phyloP scores from a whole-genome alignment of 2,113 vertebrate species.

The Boulengeromyrus knoepffleri region DNA sequence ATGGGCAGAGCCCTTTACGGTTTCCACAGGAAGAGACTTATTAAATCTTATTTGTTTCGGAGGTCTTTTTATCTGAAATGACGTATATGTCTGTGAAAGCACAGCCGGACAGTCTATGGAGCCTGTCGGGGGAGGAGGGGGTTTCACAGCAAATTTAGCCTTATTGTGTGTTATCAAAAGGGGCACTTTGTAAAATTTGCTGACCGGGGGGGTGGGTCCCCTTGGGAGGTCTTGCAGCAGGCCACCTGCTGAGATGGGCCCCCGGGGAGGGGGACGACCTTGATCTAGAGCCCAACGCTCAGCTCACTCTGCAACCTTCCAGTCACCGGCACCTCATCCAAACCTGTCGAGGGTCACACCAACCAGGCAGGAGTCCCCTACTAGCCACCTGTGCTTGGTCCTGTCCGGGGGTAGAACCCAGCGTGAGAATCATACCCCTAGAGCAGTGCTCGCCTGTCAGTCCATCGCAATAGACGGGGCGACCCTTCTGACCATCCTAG shows the following conservation, averaged over 20 bases:
- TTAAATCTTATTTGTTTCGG: not conserved
- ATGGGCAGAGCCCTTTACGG: not conserved
- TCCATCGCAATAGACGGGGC: not conserved
- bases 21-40: not conserved
- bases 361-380: not conserved
- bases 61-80: not conserved
- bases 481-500: not conserved
- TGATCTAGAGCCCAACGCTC: not conserved
- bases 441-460: not conserved
- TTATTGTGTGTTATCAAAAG: not conserved
- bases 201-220: not conserved
- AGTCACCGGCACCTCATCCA: not conserved
- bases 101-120: not conserved
- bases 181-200: not conserved
- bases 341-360: not conserved
- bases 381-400: not conserved
- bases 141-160: not conserved
- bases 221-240: not conserved
- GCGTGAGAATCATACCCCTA: no score
- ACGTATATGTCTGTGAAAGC: not conserved
- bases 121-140: no score
- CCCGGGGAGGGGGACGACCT: not conserved
- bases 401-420: no score
- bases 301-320: not conserved
- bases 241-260: not conserved